These are phyloP conservation scores for Prosapia bicincta DNA, from an alignment of 2,888 invertebrate species.

Conservation along the genomic window DNA sequence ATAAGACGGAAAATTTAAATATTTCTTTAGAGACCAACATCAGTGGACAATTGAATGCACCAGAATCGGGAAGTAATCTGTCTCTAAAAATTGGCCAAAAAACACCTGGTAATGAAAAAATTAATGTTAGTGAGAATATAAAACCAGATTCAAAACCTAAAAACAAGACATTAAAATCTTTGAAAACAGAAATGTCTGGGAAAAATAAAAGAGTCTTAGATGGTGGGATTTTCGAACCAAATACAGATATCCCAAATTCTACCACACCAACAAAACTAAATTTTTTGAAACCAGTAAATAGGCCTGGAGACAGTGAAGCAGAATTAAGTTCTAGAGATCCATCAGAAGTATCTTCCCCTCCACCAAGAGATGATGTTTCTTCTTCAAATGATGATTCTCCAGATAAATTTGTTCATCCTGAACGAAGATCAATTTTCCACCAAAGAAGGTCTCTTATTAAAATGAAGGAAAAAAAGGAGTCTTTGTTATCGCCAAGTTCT, in stretches of 20 bases:
- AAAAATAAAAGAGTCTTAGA: background rate
- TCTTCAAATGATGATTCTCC: conserved; percentile 31
- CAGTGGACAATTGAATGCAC: background rate
- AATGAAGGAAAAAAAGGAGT: conserved; percentile 51
- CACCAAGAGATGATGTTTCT: conserved; percentile 35
- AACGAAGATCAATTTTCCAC: conserved; percentile 43
- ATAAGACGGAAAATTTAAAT: background rate
- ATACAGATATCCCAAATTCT: background rate
- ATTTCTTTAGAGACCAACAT: background rate
- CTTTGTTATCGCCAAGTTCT: conserved; percentile 44
- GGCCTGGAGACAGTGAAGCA: conserved; percentile 3
- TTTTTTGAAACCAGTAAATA: conserved; percentile 40
- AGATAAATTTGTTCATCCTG: conserved; percentile 23
- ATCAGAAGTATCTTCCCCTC: conserved; percentile 33
- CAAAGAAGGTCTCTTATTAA: conserved; percentile 53
- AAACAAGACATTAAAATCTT: background rate
- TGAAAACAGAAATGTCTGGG: background rate
- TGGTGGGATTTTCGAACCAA: background rate
- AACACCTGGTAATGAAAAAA: background rate
- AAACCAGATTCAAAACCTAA: background rate
- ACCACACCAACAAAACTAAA: background rate
- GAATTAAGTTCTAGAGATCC: conserved; percentile 7
- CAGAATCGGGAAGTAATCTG: background rate
- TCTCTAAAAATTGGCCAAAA: background rate
- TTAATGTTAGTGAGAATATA: background rate